These are phyloP conservation scores for Xylota sylvarum DNA, from an alignment of 2,888 invertebrate species.

Conservation along the genomic window DNA sequence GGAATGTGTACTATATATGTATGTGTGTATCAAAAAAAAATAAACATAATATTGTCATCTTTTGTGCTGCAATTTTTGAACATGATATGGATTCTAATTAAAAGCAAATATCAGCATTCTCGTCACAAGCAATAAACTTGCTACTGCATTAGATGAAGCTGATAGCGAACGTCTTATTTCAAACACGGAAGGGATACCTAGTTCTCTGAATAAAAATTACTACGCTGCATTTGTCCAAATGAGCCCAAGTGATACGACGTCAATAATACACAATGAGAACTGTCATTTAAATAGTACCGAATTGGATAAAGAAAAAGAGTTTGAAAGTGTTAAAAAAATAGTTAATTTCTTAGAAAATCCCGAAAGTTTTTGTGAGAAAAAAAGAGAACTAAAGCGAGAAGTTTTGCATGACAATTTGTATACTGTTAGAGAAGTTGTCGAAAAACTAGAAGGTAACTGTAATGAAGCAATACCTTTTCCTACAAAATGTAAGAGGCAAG, in stretches of 20 bases:
- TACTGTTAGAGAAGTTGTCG: conserved; percentile 24
- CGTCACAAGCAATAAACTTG: conserved; percentile 21
- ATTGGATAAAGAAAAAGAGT: neutral
- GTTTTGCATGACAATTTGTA: neutral
- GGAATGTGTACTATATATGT: conserved; percentile 5
- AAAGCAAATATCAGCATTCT: conserved; percentile 23
- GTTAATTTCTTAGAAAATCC: conserved; percentile 32
- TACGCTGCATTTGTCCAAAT: conserved; percentile 46
- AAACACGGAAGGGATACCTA: conserved; percentile 17
- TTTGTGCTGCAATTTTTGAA: conserved; percentile 56
- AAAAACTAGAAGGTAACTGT: conserved; percentile 43
- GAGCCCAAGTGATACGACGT: conserved; percentile 28
- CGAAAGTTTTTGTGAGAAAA: neutral
- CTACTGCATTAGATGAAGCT: conserved; percentile 33
- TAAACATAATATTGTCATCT: conserved; percentile 41
- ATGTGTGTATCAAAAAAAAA: neutral
- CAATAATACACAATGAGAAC: neutral
- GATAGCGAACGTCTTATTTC: neutral
- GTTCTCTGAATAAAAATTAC: conserved; percentile 23
- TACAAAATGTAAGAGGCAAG: neutral
- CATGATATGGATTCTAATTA: conserved; percentile 19
- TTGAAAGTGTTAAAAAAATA: conserved; percentile 46
- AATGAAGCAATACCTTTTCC: conserved; percentile 56
- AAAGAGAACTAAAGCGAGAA: neutral
- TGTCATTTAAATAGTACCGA: neutral